These are phyloP conservation scores for Melanerpes formicivorus DNA, from an alignment of 2,113 vertebrate genomes.

Conservation along the genomic window DNA sequence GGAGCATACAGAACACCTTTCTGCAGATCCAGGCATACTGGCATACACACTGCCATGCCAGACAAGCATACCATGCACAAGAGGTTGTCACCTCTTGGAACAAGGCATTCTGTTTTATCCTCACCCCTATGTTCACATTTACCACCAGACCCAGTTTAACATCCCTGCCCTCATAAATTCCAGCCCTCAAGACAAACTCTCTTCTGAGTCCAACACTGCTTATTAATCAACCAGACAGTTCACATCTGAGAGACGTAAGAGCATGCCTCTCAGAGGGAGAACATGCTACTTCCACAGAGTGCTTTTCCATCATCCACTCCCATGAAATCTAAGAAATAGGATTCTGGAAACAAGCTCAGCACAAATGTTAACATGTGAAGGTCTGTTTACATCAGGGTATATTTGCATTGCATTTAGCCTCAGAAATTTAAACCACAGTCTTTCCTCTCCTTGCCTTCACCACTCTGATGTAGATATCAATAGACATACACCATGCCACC, in stretches of 20 bases:
- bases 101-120: not conserved
- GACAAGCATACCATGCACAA: not conserved
- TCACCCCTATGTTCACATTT: not conserved
- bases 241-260: not conserved
- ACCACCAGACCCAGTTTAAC: not conserved
- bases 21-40: not conserved
- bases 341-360: not conserved
- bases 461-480: not conserved
- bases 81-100: not conserved
- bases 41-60: not conserved
- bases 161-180: not conserved
- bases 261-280: fast-evolving
- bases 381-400: not conserved
- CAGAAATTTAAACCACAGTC: not conserved
- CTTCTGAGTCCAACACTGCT: not conserved
- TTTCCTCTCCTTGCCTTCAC: not conserved
- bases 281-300: not conserved
- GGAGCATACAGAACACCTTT: not conserved
- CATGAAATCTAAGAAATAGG: not conserved
- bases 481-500: not conserved
- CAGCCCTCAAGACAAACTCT: not conserved
- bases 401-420: not conserved
- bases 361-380: not conserved
- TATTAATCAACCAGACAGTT: slow-evolving; percentile 19
- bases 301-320: not conserved